Conservation (phyloP, 2,113 vertebrate genomes). For the Channa argus region DNA sequence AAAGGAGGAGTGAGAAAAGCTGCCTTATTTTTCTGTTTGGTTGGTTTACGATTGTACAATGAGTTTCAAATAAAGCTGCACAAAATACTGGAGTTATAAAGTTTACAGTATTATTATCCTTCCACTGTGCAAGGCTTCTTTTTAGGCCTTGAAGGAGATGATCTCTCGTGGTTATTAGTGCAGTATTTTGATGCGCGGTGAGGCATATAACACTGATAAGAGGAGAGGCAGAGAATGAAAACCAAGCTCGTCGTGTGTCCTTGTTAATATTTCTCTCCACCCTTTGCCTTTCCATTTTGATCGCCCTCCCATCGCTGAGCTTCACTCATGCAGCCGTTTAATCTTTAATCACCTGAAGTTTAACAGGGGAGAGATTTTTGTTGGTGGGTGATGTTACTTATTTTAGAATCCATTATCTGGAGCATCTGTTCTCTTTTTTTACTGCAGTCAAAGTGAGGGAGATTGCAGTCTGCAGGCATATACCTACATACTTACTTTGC, state of each 20-base stretch:
- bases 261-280: conserved; percentile 32
- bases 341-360: conserved; percentile 71
- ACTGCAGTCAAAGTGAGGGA: conserved; percentile 13
- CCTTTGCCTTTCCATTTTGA: conserved; percentile 27
- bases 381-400: conserved; percentile 55
- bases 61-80: no score
- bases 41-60: no score
- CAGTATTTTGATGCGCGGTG: conserved; percentile 21
- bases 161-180: conserved; percentile 34
- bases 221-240: conserved; percentile 15
- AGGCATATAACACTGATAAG: conserved; percentile 19
- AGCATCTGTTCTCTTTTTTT: conserved; percentile 7
- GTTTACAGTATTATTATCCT: conserved; percentile 30
- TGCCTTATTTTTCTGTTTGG: no score
- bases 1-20: no score
- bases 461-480: not conserved
- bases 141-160: conserved; percentile 17
- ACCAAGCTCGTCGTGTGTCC: conserved; percentile 16
- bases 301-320: conserved; percentile 31
- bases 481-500: conserved; percentile 31
- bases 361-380: conserved; percentile 50
- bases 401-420: conserved; percentile 74
- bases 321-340: conserved; percentile 60
- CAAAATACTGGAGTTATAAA: not conserved
- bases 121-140: conserved; percentile 23